Base-by-base conservation (phyloP, 2,888 invertebrate species). In the Ectropis crepuscularia region DNA sequence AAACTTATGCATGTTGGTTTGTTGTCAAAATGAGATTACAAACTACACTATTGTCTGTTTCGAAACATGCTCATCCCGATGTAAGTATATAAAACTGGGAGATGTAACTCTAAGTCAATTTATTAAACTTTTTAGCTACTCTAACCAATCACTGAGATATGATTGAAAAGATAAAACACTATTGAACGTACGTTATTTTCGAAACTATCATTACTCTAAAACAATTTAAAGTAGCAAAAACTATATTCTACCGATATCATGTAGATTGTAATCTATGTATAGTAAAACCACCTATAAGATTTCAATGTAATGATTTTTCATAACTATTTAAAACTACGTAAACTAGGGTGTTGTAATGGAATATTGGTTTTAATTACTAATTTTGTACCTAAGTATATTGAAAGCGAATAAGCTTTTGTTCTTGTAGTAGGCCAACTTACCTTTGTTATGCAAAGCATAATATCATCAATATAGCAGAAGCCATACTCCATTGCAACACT, bases 401-500 rank as follows among this genome's bases (percentile, higher is more conserved):
- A 67, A 85, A 86, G 86, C 86, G 68, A 65, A 80, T 83, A 76
- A 73, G 65, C 66, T 60, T 58, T 63, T 65, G 57, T 79, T 80
- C 68, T 74, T 78, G 72, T 74, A 59, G 55, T 76, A 86, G 85
- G 87, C 86, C 75, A 74, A 88, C 89, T 87, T 89, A 89, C 89
- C 89, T 86, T 77, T 67, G 65, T 74, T 71, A 73, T 70, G 86
- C 85, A 79, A 86, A 89, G 88, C 85, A 77, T 77, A 79, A 77
- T 77, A 69, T 85, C 74, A 66, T 85, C 81, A 77, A 83, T 63
- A 69, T 89, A 92, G 89, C 90, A 75, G 85, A 89, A 90, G 92
- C 90, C 88, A 92, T 91, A 90, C 87, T 90, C 92, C 92, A 93
- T 90, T 88, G 89, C 92, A 92, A 90, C 91, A 92, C 90, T 85